phyloP scores from a whole-genome alignment of 2,113 vertebrate genomes.

The Silurus meridionalis region DNA sequence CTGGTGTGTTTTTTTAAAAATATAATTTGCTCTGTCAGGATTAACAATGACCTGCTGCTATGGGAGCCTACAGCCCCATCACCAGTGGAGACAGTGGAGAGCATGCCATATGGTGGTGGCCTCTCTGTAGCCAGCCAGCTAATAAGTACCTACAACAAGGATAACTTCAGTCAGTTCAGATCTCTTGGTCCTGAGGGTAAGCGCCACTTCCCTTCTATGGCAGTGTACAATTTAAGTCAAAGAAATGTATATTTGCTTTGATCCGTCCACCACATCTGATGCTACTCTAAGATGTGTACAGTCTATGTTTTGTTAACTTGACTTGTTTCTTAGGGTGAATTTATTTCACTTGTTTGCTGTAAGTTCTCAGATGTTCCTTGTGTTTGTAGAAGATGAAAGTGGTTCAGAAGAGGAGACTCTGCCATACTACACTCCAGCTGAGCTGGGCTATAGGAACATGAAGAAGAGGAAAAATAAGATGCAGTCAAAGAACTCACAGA shows the following conservation, averaged over 20 bases:
- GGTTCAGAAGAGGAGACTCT: conserved; percentile 93
- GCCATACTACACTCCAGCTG: conserved; percentile 82
- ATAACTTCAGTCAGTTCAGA: conserved; percentile 89
- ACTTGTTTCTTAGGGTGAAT: neutral
- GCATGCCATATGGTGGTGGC: conserved; percentile 89
- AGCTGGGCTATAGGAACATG: conserved; percentile 82
- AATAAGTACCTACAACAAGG: conserved; percentile 93
- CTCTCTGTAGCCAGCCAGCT: conserved; percentile 96
- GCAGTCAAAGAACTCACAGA: conserved; percentile 87
- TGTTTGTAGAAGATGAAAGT: conserved; percentile 86
- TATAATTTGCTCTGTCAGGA: conserved; percentile 71
- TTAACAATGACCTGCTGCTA: conserved; percentile 93
- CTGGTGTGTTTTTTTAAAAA: neutral
- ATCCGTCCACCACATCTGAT: neutral
- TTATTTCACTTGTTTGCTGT: neutral
- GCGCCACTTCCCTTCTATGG: neutral
- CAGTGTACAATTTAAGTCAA: neutral
- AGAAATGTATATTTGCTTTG: neutral
- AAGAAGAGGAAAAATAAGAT: conserved; percentile 86
- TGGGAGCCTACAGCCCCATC: conserved; percentile 98
- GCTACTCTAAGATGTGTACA: neutral
- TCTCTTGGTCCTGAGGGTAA: conserved; percentile 88
- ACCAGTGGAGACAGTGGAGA: conserved; percentile 95
- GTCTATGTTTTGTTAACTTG: neutral
- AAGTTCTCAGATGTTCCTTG: conserved; percentile 3